A percentile compares a stretch with the other conserved stretches of the same genome.
Conservation (phyloP, 2,888 invertebrate species). For the Agrotis clavis region DNA sequence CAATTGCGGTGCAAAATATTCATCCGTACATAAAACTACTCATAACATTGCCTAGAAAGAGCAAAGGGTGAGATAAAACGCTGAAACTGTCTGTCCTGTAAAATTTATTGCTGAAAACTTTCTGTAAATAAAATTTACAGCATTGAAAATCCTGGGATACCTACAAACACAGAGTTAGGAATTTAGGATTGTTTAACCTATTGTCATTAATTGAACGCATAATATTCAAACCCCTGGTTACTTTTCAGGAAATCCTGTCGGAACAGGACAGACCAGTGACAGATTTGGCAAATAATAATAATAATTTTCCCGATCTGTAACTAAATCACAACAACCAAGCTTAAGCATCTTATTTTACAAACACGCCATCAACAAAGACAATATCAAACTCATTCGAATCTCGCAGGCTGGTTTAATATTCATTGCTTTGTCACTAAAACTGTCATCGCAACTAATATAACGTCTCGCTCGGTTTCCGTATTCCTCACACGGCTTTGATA, state of each 20-base stretch:
- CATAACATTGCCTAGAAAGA: slow-evolving; percentile 26
- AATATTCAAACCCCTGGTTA: too few species aligned
- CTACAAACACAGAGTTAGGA: too few species aligned
- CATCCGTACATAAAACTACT: slow-evolving; percentile 16
- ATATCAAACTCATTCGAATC: neutral
- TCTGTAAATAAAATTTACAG: slow-evolving; percentile 1
- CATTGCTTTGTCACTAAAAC: slow-evolving; percentile 19
- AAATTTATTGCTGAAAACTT: slow-evolving; percentile 29
- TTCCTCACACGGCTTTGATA: slow-evolving; percentile 19
- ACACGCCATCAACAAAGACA: slow-evolving; percentile 6
- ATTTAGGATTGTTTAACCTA: too few species aligned
- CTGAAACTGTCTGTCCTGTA: slow-evolving; percentile 7
- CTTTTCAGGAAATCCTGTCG: too few species aligned
- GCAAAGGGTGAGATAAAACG: slow-evolving; percentile 23
- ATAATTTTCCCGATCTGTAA: too few species aligned
- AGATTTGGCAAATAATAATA: too few species aligned
- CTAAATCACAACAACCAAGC: too few species aligned
- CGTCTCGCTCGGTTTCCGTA: slow-evolving; percentile 10
- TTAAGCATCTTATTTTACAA: neutral
- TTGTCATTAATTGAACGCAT: too few species aligned
- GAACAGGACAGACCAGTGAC: too few species aligned
- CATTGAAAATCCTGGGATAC: neutral
- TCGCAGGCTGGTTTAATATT: slow-evolving; percentile 23
- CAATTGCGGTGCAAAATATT: slow-evolving; percentile 18
- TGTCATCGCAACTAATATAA: slow-evolving; percentile 38